Base-by-base conservation (phyloP, 2,888 invertebrate genomes). In the Acanthosepion lycidas region DNA sequence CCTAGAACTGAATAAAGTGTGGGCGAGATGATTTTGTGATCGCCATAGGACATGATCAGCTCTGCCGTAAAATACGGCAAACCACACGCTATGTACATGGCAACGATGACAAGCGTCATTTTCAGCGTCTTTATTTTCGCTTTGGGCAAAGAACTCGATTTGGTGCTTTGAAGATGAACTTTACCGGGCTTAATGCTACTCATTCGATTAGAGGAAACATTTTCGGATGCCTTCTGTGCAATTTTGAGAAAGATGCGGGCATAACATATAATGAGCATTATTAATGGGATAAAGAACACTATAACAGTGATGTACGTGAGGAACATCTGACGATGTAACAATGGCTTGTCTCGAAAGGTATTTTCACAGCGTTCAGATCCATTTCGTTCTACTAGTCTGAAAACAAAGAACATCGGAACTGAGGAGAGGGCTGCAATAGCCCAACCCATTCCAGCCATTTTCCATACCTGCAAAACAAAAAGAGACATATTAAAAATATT, bases 51-150 rank as follows among this genome's bases (percentile, higher is more conserved):
- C 96, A 97, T 96, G 53, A 97, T 96, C 96, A 97, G 97, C 95
- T 97, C 97, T 18, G 96, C 96, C 33, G 97, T 95, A 94, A 97
- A 96, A 95, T 97, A 97, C 53, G 97, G 97, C 94, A 96, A 94
- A 9, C 97, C 96, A 95, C 97, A 97, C n/a, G 97, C 94, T 94
- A 97, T 96, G 95, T 97, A 97, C n/a, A 96, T 96, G 5, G 96
- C 94, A 15, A 97, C 97, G n/a, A 97, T 97, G 15, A 97, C 97
- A 64, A 97, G 95, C 12, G 97, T 97, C 97, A 97, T 97, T 95
- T 97, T 97, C 55, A 97, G 95, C 6, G 97, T 97, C 95, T 97
- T 97, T 28, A 97, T 96, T 95, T 97, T 97, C 18, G 97, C 97
- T 94, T 96, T 96, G 26, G 97, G 97, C 49, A 97, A 96, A 0